Base-by-base conservation (phyloP, 2,888 invertebrate species). In the Acronicta alni region DNA sequence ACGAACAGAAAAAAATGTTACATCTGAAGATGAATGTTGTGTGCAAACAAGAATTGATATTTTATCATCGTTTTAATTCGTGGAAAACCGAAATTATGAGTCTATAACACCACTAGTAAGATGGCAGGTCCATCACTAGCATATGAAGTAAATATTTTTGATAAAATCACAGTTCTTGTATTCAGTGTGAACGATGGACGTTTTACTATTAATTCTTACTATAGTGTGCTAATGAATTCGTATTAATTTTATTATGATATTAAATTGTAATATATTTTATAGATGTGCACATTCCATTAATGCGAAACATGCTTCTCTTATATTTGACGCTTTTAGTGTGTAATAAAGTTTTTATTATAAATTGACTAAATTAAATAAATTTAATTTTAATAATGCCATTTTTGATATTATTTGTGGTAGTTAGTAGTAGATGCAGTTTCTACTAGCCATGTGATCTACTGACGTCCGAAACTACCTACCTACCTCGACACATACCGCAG, bases 161-260 rank as follows among this genome's bases (percentile, higher is more conserved):
- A 80, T 82, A 81, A 85, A 88, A 87, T 89, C 83, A 86, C 88
- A 90, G 84, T 80, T 87, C 85, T 87, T 87, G 89, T 80, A 57
- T 66, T 64, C 46, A 69, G 81, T 61, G 66, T 88, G 89, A 80
- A 80, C 83, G 89, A 80, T 79, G 85, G 84, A 89, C 77, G 85
- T 86, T 90, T 89, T 88, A 90, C 82, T 88, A 91, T 89, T 92
- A 93, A 92, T 91, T 89, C 75, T 90, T 91, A 91, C 83, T 88
- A 81, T 93, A 94, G 93, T 89, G 94, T 94, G 92, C 93, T 94
- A 94, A 93, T 93, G 87, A 91, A 91, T 87, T 91, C 87, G 87
- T 92, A 92, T 89, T 92, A 93, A 92, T 91, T 91, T 87, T 89
- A 90, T 85, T 87, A 88, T 86, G 84, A 84, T 85, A 86, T 85